A percentile compares a stretch with the other conserved stretches of the same genome.
Evolutionary conservation across 2,888 invertebrate genomes (phyloP).

Genomic region (Zelleria hepariella): DNA sequence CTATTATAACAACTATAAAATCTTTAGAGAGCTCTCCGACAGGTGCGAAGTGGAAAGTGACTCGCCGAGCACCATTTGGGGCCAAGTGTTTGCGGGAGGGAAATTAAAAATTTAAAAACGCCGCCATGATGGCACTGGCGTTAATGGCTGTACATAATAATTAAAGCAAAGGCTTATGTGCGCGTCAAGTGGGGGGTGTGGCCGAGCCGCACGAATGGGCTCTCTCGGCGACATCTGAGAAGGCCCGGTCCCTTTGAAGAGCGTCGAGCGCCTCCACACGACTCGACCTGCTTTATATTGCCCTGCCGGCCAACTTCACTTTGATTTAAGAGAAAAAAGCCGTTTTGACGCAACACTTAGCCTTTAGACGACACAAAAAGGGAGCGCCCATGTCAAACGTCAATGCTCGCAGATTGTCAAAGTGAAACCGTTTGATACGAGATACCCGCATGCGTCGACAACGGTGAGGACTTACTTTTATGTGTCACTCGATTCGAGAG

Average conservation of each 20-base stretch:
- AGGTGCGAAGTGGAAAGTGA: slow-evolving; percentile 4
- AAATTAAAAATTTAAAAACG: slow-evolving; percentile 71
- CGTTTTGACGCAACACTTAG: slow-evolving; percentile 49
- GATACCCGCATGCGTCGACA: not conserved
- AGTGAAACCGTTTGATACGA: slow-evolving; percentile 1
- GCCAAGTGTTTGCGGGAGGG: slow-evolving; percentile 48
- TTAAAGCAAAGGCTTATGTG: slow-evolving; percentile 70
- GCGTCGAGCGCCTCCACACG: slow-evolving; percentile 57
- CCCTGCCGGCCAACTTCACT: slow-evolving; percentile 62
- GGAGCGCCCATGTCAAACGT: slow-evolving; percentile 28
- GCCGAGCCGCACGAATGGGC: slow-evolving; percentile 66
- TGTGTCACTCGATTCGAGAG: not conserved
- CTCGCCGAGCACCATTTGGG: slow-evolving; percentile 47
- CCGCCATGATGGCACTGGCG: slow-evolving; percentile 68
- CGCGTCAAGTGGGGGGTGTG: slow-evolving; percentile 69
- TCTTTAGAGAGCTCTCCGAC: slow-evolving; percentile 3
- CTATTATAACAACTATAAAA: not conserved
- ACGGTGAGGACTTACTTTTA: not conserved
- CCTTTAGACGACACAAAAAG: slow-evolving; percentile 31
- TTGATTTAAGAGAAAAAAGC: slow-evolving; percentile 66
- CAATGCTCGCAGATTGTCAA: slow-evolving; percentile 12
- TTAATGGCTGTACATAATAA: slow-evolving; percentile 72
- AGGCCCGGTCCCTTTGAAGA: slow-evolving; percentile 62
- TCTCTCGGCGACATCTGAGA: slow-evolving; percentile 68
- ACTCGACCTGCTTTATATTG: slow-evolving; percentile 68